Evolutionary conservation across 2,113 vertebrate genomes (phyloP).

Genomic region (Todiramphus chloris): DNA sequence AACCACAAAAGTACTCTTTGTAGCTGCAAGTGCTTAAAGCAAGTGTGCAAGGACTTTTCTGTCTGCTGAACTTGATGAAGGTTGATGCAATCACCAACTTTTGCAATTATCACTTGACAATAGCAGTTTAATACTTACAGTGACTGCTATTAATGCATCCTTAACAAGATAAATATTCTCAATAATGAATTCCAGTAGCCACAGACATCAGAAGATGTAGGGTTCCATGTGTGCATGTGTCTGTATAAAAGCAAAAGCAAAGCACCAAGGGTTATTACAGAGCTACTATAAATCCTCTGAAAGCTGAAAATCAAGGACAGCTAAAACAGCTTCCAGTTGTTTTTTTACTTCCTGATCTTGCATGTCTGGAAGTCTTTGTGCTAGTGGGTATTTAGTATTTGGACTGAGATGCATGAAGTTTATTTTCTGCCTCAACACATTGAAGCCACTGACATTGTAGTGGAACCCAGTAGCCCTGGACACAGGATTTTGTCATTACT

Average conservation of each 20-base stretch:
- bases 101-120: conserved; percentile 43
- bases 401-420: background rate
- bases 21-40: background rate
- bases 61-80: conserved; percentile 30
- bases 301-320: background rate
- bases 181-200: conserved; percentile 8
- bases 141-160: conserved; percentile 23
- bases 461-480: background rate
- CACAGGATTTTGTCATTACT: background rate
- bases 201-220: background rate
- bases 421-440: background rate
- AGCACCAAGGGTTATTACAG: background rate
- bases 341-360: background rate
- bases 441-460: background rate
- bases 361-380: background rate
- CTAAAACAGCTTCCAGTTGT: background rate
- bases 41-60: background rate
- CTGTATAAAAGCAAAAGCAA: background rate
- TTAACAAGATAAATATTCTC: conserved; percentile 16
- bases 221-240: background rate
- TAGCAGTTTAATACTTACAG: conserved; percentile 28
- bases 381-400: background rate
- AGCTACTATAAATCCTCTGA: background rate
- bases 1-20: background rate
- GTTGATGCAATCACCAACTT: conserved; percentile 49